Evolutionary conservation across 1,140 invertebrate genomes (phyloP).

Genomic region (Parasteatoda tepidariorum): DNA sequence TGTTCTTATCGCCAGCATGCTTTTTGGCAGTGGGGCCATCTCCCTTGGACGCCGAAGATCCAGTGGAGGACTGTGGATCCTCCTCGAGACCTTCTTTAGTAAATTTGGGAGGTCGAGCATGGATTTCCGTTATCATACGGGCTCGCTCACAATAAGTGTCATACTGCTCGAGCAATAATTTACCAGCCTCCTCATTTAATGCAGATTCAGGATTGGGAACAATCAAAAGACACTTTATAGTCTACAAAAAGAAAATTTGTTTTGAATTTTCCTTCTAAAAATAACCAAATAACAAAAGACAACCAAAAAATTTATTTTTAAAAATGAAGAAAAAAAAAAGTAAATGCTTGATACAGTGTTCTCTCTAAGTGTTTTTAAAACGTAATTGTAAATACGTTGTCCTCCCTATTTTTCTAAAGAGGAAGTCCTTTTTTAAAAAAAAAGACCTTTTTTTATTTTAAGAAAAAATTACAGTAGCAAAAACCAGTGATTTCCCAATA

Average conservation of each 20-base stretch:
- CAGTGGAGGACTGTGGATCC: conserved; percentile 64
- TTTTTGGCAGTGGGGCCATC: conserved; percentile 84
- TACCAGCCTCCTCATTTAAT: conserved; percentile 93
- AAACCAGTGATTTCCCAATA: too few species aligned
- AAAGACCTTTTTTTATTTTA: too few species aligned
- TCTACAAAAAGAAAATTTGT: conserved; percentile 73
- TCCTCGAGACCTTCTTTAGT: conserved; percentile 63
- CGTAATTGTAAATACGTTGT: too few species aligned
- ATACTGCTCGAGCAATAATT: conserved; percentile 89
- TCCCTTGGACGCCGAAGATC: conserved; percentile 69
- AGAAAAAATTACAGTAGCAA: too few species aligned
- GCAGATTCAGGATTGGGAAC: conserved; percentile 95
- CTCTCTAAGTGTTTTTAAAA: too few species aligned
- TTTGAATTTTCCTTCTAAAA: too few species aligned
- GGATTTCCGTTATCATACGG: conserved; percentile 94
- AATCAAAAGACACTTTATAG: conserved; percentile 91
- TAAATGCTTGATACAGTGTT: too few species aligned
- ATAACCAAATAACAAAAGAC: too few species aligned
- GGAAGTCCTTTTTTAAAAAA: too few species aligned
- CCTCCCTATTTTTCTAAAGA: too few species aligned
- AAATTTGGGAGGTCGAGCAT: conserved; percentile 76
- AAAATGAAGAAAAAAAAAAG: too few species aligned
- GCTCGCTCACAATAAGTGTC: conserved; percentile 90
- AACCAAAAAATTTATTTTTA: too few species aligned
- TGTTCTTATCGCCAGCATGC: conserved; percentile 81